Evolutionary conservation across 2,797 vertebrate species (phyloP), one percentile per base, ranked within the genome.

Genomic region (Phalanger gymnotis): DNA sequence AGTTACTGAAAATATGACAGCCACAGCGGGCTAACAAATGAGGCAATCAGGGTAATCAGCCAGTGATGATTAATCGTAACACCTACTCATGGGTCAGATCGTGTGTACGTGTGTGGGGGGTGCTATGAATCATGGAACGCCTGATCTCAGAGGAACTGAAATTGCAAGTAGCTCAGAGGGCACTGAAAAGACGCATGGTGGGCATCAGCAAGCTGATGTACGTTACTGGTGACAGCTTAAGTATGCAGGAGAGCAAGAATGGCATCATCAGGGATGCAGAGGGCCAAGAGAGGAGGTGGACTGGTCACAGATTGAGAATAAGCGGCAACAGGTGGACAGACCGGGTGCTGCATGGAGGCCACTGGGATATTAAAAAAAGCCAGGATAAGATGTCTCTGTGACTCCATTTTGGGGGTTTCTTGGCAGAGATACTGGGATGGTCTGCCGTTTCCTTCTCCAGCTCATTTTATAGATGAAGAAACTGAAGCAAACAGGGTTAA

Each of bases 21-120:
- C 30, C 16, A 54, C 73, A 94, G 47, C 53, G 58, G 73, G 40
- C 53, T 91, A 92, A 92, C 90, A 53, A 92, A 90, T 47, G 55
- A 95, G 73, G 91, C 96, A 93, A 95, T 94, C 96, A 94, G 95
- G 90, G 53, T 30, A 89, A 61, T 87, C 94, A 92, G 22, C 92
- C 47, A 9, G 54, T 0, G 30, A 87, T 81, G 93, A 97, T 95
- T 93, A 81, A 95, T n/a, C 93, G 94, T 56, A 34, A 52, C 87
- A 91, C 27, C 66, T 55, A 91, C 47, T 55, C 73, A 28, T 56
- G 81, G 34, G 54, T 93, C 66, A 31, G 51, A 14, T 53, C 54
- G 52, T 54, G 34, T 54, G 53, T n/a, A 19, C 30, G 31, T 53
- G 53, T 6, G 30, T 34, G 90, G 90, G 51, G 61, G 73, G 40